phyloP scores from a whole-genome alignment of 2,113 vertebrate genomes.

The Eolophus roseicapilla region DNA sequence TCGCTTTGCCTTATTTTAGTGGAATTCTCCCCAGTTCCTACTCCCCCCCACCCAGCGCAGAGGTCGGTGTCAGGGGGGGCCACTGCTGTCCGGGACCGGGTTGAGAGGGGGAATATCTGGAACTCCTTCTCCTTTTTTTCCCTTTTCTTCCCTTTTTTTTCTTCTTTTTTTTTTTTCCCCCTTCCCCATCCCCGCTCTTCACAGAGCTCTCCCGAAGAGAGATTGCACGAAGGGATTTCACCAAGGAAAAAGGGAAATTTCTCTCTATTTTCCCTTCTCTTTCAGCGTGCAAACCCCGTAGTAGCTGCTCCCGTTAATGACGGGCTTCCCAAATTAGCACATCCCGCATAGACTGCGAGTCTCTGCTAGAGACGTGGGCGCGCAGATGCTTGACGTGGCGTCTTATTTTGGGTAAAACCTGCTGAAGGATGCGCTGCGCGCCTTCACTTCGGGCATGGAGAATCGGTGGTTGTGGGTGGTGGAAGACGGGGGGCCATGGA shows the following conservation, averaged over 20 bases:
- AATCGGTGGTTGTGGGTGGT: neutral
- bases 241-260: neutral
- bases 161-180: accelerated
- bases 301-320: neutral
- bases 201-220: neutral
- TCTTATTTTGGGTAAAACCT: neutral
- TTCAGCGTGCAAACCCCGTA: neutral
- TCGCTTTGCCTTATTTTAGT: neutral
- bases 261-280: neutral
- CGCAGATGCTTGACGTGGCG: neutral
- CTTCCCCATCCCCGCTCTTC: neutral
- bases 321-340: neutral
- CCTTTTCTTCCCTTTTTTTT: too few relatives aligned
- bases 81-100: neutral
- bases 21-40: neutral
- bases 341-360: too few relatives aligned
- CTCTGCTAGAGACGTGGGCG: neutral
- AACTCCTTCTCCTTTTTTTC: neutral
- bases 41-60: neutral
- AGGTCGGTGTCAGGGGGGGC: neutral
- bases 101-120: neutral
- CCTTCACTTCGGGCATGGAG: neutral
- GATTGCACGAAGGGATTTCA: neutral
- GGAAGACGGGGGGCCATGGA: neutral
- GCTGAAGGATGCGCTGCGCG: neutral